Conservation (phyloP, 2,797 vertebrate genomes). For the Arctocebus calabarensis region DNA sequence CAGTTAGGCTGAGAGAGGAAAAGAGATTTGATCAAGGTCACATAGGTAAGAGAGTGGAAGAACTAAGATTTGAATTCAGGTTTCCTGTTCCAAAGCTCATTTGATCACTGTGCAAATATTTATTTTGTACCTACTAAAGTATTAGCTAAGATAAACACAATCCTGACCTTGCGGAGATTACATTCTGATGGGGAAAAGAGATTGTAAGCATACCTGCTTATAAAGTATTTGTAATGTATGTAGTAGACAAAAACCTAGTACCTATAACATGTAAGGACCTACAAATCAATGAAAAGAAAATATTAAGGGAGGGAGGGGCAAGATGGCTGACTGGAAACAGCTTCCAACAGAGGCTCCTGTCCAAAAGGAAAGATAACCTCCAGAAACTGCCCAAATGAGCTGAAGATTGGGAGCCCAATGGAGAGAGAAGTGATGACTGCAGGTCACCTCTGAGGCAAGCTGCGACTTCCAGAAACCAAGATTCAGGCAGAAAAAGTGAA, state of each 20-base stretch:
- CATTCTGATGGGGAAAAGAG: neutral
- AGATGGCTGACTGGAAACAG: too few relatives aligned
- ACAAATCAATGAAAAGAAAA: neutral
- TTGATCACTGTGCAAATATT: neutral
- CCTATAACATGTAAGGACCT: conserved; percentile 3
- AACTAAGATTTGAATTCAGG: neutral
- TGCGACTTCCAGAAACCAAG: too few relatives aligned
- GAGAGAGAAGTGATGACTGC: too few relatives aligned
- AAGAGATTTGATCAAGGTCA: conserved; percentile 1
- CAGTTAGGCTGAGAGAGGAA: neutral
- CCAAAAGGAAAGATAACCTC: too few relatives aligned
- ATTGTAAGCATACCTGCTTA: neutral
- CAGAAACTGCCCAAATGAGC: too few relatives aligned
- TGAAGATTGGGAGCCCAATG: too few relatives aligned
- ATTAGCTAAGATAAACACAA: neutral
- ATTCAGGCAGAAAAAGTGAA: too few relatives aligned
- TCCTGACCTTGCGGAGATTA: neutral
- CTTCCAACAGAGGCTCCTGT: too few relatives aligned
- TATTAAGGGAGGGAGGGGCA: too few relatives aligned
- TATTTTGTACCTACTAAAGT: neutral
- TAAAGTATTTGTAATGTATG: neutral
- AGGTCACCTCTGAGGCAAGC: too few relatives aligned
- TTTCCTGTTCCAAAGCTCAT: neutral
- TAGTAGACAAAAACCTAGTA: neutral
- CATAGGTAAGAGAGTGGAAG: neutral